phyloP scores from a whole-genome alignment of 2,888 invertebrate species.

The Carpatolechia fugitivella region DNA sequence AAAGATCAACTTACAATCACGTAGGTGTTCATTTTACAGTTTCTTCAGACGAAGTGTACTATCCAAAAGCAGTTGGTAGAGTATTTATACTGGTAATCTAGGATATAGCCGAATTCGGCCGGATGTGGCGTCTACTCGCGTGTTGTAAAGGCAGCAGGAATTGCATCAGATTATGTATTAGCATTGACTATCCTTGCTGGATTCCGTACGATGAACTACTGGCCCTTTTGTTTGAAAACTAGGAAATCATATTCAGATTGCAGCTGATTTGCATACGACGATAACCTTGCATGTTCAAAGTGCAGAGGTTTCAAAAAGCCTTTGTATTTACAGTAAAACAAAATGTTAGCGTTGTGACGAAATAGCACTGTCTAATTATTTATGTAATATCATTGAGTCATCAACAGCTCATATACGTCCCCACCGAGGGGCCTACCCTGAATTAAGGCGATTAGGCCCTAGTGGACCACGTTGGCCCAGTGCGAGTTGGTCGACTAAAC shows the following conservation, averaged over 20 bases:
- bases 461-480: too few species aligned
- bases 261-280: not conserved
- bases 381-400: too few species aligned
- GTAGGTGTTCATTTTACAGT: constrained; percentile 62
- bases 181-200: constrained; percentile 36
- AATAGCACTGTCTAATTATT: too few species aligned
- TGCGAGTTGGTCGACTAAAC: too few species aligned
- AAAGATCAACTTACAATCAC: constrained; percentile 54
- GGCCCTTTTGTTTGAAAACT: not conserved
- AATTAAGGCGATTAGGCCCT: too few species aligned
- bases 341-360: too few species aligned
- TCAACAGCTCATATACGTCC: too few species aligned
- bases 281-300: too few species aligned
- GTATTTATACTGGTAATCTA: constrained; percentile 20
- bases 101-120: constrained; percentile 21
- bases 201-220: not conserved
- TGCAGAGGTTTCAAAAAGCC: too few species aligned
- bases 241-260: not conserved
- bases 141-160: constrained; percentile 19
- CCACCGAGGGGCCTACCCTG: too few species aligned
- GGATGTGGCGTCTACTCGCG: constrained; percentile 14
- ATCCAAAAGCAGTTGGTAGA: not conserved
- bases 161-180: constrained; percentile 32
- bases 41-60: constrained; percentile 58
- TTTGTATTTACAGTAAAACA: too few species aligned